Percentiles rank a stretch among this genome's conserved stretches.
Conservation (phyloP, 2,888 invertebrate species). For the Allacma fusca region DNA sequence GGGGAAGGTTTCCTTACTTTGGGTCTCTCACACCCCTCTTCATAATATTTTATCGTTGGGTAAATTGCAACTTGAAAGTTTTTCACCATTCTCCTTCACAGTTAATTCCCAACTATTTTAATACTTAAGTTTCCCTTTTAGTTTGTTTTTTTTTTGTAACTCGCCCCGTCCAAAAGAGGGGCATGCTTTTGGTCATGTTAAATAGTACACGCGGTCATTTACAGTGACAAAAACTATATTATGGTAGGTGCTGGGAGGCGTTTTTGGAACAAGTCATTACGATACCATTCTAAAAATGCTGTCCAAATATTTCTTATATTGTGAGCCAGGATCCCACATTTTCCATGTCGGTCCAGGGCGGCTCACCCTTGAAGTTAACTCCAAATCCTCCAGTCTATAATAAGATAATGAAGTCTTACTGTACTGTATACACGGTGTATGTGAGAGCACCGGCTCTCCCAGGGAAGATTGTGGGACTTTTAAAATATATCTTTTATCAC, state of each 20-base stretch:
- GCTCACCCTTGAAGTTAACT: slow-evolving; percentile 26
- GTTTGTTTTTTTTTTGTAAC: no score
- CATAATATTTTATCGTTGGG: no score
- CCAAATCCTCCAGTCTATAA: slow-evolving; percentile 24
- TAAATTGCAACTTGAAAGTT: no score
- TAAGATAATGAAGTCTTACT: slow-evolving; percentile 9
- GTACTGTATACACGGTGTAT: no score
- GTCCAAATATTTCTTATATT: slow-evolving; percentile 33
- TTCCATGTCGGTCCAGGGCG: slow-evolving; percentile 23
- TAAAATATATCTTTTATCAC: no score
- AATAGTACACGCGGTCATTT: no score
- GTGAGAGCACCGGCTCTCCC: no score
- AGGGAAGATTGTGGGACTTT: no score
- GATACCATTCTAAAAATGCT: slow-evolving; percentile 1
- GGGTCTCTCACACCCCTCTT: neutral
- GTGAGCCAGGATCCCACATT: slow-evolving; percentile 26
- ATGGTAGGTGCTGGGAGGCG: neutral
- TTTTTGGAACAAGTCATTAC: slow-evolving; percentile 26
- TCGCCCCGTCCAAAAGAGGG: no score
- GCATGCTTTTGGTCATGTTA: no score
- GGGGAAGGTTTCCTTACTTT: slow-evolving; percentile 5
- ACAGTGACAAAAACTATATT: no score
- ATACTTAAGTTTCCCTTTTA: no score
- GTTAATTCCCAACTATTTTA: neutral
- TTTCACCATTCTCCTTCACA: neutral